Evolutionary conservation across 2,888 invertebrate genomes (phyloP).

Genomic region (Sarcophaga carnaria): DNA sequence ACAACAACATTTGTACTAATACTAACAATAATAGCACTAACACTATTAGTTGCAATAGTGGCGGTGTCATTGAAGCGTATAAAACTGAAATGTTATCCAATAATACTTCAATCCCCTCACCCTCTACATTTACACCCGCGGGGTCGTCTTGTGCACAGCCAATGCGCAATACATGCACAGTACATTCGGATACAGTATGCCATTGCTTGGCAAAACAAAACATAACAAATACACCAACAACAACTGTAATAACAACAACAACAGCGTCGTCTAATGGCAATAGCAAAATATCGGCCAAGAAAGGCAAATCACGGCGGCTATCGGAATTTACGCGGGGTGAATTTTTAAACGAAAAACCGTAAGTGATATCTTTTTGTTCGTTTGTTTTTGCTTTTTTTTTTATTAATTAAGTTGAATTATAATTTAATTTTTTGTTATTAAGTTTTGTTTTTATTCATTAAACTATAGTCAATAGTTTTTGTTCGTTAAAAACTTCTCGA

Average conservation of each 20-base stretch:
- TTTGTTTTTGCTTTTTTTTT: conserved; percentile 52
- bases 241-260: conserved; percentile 54
- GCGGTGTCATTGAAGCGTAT: conserved; percentile 53
- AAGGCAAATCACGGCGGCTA: conserved; percentile 82
- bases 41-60: conserved; percentile 15
- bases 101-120: conserved; percentile 35
- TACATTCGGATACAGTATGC: conserved; percentile 57
- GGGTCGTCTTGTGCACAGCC: conserved; percentile 17
- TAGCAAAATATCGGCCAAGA: conserved; percentile 73
- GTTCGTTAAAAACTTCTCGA: neutral
- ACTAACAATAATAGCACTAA: conserved; percentile 11
- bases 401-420: conserved; percentile 21
- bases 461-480: conserved; percentile 1
- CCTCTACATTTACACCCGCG: conserved; percentile 32
- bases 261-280: conserved; percentile 49
- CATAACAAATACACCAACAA: conserved; percentile 53
- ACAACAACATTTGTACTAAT: conserved; percentile 26
- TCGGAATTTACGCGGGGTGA: conserved; percentile 83
- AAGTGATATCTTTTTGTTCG: conserved; percentile 75
- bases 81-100: conserved; percentile 42
- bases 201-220: conserved; percentile 68
- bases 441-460: conserved; percentile 5
- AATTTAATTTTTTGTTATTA: conserved; percentile 45
- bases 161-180: conserved; percentile 61
- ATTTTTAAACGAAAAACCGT: conserved; percentile 83